A percentile compares a stretch with the other conserved stretches of the same genome.
Evolutionary conservation across 1,140 invertebrate genomes (phyloP).

Genomic region (Rhopalosiphum maidis): DNA sequence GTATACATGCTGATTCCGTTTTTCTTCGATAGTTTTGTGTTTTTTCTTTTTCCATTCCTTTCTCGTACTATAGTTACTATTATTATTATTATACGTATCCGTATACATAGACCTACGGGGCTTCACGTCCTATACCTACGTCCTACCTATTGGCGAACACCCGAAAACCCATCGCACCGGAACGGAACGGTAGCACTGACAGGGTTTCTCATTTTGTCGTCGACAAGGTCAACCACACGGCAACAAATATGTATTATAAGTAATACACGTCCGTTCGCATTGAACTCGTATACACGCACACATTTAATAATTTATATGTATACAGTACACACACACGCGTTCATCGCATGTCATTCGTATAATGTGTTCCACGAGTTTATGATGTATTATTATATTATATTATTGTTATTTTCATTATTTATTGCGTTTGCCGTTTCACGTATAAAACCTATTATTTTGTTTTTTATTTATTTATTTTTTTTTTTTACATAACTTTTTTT

Average conservation of each 20-base stretch:
- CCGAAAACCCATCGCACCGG: conserved; percentile 49
- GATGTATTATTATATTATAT: conserved; percentile 5
- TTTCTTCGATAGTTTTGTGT: background rate
- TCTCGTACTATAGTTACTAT: background rate
- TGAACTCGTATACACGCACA: conserved; percentile 22
- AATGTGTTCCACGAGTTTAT: background rate
- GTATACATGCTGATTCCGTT: conserved; percentile 20
- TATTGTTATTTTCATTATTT: conserved; percentile 36
- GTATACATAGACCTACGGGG: conserved; percentile 23
- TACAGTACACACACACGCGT: background rate
- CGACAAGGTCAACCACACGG: conserved; percentile 41
- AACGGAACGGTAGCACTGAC: conserved; percentile 42
- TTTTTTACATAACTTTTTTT: conserved; percentile 44
- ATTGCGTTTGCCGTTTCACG: conserved; percentile 22
- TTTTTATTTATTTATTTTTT: conserved; percentile 1
- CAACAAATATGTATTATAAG: background rate
- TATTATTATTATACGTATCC: conserved; percentile 2
- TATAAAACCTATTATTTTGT: conserved; percentile 40
- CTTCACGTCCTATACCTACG: conserved; percentile 13
- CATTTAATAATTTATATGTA: conserved; percentile 5
- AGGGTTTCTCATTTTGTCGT: conserved; percentile 51
- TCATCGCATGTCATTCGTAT: conserved; percentile 31
- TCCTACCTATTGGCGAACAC: conserved; percentile 43
- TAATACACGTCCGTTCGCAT: conserved; percentile 4
- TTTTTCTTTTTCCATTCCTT: conserved; percentile 21